Evolutionary conservation across 2,888 invertebrate species (phyloP).

Genomic region (Coelinius sp.): DNA sequence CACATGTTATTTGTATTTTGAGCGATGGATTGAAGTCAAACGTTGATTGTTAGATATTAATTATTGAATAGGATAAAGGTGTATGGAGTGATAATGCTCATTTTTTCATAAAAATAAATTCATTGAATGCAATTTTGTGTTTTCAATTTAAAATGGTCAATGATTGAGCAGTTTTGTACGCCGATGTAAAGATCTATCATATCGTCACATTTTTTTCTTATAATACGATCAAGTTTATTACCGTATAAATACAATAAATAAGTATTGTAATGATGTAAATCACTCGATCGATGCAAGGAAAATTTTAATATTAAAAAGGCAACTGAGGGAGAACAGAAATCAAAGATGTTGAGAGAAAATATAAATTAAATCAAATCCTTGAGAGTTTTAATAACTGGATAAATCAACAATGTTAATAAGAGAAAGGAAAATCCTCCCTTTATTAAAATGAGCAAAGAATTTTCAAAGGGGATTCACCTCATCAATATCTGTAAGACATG

Average conservation of each 20-base stretch:
- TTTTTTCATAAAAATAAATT: slow-evolving; percentile 9
- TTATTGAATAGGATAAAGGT: neutral
- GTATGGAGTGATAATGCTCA: neutral
- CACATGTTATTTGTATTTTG: slow-evolving; percentile 6
- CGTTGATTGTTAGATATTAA: slow-evolving; percentile 28
- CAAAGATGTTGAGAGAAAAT: neutral
- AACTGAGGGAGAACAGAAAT: slow-evolving; percentile 35
- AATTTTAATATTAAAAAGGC: slow-evolving; percentile 41
- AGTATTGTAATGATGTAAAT: slow-evolving; percentile 45
- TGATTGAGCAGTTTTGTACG: slow-evolving; percentile 50
- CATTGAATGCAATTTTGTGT: neutral
- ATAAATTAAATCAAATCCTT: slow-evolving; percentile 23
- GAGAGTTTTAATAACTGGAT: slow-evolving; percentile 6
- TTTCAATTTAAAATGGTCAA: slow-evolving; percentile 23
- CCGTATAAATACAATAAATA: slow-evolving; percentile 52
- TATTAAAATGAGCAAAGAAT: neutral
- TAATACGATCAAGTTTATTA: slow-evolving; percentile 52
- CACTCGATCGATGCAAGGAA: slow-evolving; percentile 50
- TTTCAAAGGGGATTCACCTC: neutral
- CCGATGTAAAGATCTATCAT: slow-evolving; percentile 58
- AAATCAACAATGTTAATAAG: slow-evolving; percentile 8
- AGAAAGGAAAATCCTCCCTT: neutral
- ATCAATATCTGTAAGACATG: neutral
- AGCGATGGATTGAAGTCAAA: neutral
- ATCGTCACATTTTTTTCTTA: slow-evolving; percentile 60